Conservation (phyloP, 2,888 invertebrate genomes). For the Antitype chi region DNA sequence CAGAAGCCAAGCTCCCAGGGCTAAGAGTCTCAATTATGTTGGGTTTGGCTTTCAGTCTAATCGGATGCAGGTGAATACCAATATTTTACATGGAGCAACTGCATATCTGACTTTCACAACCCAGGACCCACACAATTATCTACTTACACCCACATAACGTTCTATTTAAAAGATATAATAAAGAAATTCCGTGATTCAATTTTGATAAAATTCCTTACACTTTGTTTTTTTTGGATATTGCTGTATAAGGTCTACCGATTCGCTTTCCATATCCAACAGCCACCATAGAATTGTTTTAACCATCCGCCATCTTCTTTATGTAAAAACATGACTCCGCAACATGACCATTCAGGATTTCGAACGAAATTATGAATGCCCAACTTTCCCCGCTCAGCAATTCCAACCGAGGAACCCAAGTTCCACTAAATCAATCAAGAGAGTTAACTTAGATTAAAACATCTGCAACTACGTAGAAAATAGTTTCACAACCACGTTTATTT, state of each 20-base stretch:
- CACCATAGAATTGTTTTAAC: background rate
- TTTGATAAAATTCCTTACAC: background rate
- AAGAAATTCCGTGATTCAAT: background rate
- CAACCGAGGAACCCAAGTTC: conserved; percentile 8
- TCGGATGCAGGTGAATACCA: background rate
- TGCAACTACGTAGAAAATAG: conserved; percentile 10
- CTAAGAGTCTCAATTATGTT: too few species aligned
- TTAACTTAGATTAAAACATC: conserved; percentile 38
- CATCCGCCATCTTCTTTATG: background rate
- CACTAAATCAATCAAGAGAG: conserved; percentile 37
- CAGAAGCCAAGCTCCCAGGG: too few species aligned
- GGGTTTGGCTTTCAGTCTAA: too few species aligned
- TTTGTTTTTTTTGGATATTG: background rate
- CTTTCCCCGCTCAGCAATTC: conserved; percentile 1
- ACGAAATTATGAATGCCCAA: conserved; percentile 6
- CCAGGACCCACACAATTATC: too few species aligned
- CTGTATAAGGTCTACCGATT: background rate
- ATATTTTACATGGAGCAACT: background rate
- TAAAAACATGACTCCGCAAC: background rate
- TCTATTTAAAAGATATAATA: background rate
- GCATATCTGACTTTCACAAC: background rate
- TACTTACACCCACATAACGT: too few species aligned
- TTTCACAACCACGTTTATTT: conserved; percentile 14
- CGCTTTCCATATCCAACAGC: background rate
- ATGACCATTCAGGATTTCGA: conserved; percentile 8